Base-by-base conservation (phyloP, 2,888 invertebrate genomes). In the Lasioglossum villosulum region DNA sequence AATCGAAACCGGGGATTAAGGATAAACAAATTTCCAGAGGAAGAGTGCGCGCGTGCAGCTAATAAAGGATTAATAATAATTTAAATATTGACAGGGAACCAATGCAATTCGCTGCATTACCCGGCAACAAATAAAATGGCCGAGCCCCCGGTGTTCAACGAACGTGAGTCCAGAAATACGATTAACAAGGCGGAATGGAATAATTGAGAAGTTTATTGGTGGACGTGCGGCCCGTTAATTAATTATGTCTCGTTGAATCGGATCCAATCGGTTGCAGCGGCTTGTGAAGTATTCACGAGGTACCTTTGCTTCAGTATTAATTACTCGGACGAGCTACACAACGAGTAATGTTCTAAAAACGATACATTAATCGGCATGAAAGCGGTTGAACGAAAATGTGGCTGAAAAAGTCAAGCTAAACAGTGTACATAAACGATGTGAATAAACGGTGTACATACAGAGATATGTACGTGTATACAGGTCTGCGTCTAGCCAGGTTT, bases 181-280 rank as follows among this genome's bases (percentile, higher is more conserved):
- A 73, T 82, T 56, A 82, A 76, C 76, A 82, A n/a, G 5, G 45
- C 52, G 16, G 56, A 56, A 39, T 34, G 37, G 45, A 73, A 76
- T 83, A 83, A 83, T 83, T 82, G 82, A 76, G 72, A 83, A 75
- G 45, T 76, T 72, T 76, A 82, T 82, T 45, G 72, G 75, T 19
- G 71, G 52, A 73, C 59, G 23, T 39, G 75, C 37, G 75, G 39
- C 12, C 37, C 30, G 82, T 81, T 76, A 76, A 83, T 83, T 82
- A 75, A 81, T 82, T 72, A 80, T 42, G 42, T 48, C 14, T 30
- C 74, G 30, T 39, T 75, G 48, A 59, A 37, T 19, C 45, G 70
- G 27, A 56, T 30, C 39, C 71, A 63, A 75, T 76, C 75, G 52
- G n/a, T 30, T 30, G 56, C 14, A n/a, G 19, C 27, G 23, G 68